Conservation (phyloP, 2,888 invertebrate species). For the Melanostoma mellinum region DNA sequence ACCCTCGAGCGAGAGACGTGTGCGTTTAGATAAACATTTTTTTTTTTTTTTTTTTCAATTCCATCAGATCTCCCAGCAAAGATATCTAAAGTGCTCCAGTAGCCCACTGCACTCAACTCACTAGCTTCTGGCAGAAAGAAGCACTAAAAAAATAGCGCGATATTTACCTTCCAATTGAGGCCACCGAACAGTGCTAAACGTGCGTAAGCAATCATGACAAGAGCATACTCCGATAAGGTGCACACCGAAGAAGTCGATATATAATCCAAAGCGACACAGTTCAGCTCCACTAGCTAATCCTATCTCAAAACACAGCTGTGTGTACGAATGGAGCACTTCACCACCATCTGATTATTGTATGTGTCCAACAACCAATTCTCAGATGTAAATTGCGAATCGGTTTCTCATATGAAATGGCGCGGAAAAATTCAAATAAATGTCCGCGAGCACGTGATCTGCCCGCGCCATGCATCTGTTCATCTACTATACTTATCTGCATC, state of each 20-base stretch:
- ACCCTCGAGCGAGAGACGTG: slow-evolving; percentile 34
- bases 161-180: slow-evolving; percentile 59
- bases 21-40: slow-evolving; percentile 33
- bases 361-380: slow-evolving; percentile 60
- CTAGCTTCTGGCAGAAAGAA: slow-evolving; percentile 18
- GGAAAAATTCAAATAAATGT: slow-evolving; percentile 65
- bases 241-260: not conserved
- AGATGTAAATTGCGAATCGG: slow-evolving; percentile 45
- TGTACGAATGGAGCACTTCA: slow-evolving; percentile 3
- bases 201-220: slow-evolving; percentile 69
- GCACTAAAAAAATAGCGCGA: not conserved
- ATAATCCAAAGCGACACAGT: slow-evolving; percentile 37
- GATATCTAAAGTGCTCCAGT: slow-evolving; percentile 21
- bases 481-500: slow-evolving; percentile 59
- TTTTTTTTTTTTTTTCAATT: not conserved
- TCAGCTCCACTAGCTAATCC: slow-evolving; percentile 3
- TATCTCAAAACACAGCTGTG: slow-evolving; percentile 19
- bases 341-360: slow-evolving; percentile 29
- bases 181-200: slow-evolving; percentile 47
- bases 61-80: slow-evolving; percentile 13
- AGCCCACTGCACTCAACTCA: slow-evolving; percentile 7
- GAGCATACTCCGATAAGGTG: slow-evolving; percentile 54
- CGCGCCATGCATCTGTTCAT: slow-evolving; percentile 55
- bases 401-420: slow-evolving; percentile 49
- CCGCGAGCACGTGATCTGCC: slow-evolving; percentile 63